Base-by-base conservation (phyloP, 2,888 invertebrate genomes). In the Flabesymbios commensalis region DNA sequence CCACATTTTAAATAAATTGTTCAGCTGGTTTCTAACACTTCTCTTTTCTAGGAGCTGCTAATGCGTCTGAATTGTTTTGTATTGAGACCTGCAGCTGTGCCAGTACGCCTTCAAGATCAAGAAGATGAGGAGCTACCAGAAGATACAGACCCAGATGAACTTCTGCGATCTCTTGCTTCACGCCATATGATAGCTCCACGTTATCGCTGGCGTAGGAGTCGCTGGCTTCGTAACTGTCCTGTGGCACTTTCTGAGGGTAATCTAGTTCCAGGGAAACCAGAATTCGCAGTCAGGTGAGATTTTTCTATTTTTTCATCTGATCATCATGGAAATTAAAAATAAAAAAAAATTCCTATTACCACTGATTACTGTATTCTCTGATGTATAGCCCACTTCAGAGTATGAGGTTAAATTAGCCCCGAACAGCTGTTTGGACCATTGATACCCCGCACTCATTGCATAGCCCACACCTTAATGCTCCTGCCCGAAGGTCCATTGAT, bases 191-290 rank as follows among this genome's bases (percentile, higher is more conserved):
- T 79, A 29, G 77, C 77, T 0, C 76, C 80, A 5, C 69, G 79
- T 3, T 81, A 74, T 67, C 63, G 79, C 17, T 83, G 82, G 83
- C 69, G 76, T 17, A 66, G 81, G 10, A 77, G 77, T 60, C 69
- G 73, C 28, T 83, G 81, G 79, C 59, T 76, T 45, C 70, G 77
- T 24, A 73, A 73, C 56, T 83, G 83, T 69, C 83, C 83, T 4
- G 83, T 83, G 22, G 76, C 81, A 32, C 68, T 83, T 7, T 72
- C 75, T 61, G 80, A 82, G 49, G 83, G 83, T 24, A 77, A 77
- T 53, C 68, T 80, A 7, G 59, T 72, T 3, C 73, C 70, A 2
- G 83, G 83, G 29, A 80, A 79, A 68, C 75, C 81, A 29, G 81
- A 82, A 63, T 75, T 75, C 73, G 76, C 78, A 61, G 80, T 80